phyloP scores from a whole-genome alignment of 2,797 vertebrate genomes.

The Hydrocynus forskahlii region DNA sequence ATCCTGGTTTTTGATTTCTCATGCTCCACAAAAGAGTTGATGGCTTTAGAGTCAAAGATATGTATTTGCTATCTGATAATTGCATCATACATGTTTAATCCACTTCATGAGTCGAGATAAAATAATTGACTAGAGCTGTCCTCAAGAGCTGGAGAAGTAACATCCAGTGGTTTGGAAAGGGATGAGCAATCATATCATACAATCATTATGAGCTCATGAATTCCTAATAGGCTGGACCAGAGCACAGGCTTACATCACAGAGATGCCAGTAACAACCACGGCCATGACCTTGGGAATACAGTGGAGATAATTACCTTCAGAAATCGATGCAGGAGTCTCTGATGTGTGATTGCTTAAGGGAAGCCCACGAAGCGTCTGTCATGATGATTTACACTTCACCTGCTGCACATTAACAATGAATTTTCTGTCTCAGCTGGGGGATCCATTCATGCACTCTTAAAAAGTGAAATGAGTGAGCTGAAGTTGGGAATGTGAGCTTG shows the following conservation, averaged over 20 bases:
- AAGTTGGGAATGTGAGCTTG: no score
- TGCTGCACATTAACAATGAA: neutral
- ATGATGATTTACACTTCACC: neutral
- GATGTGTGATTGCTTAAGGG: slow-evolving; percentile 67
- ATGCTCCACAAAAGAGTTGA: slow-evolving; percentile 7
- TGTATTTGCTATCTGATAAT: slow-evolving; percentile 45
- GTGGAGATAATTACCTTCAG: slow-evolving; percentile 68
- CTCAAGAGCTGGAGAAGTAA: slow-evolving; percentile 58
- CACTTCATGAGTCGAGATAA: slow-evolving; percentile 54
- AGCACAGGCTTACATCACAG: slow-evolving; percentile 61
- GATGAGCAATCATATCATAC: slow-evolving; percentile 57
- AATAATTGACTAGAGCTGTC: slow-evolving; percentile 54
- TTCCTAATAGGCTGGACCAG: slow-evolving; percentile 64
- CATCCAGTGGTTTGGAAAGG: slow-evolving; percentile 47
- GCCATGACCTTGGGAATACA: slow-evolving; percentile 68
- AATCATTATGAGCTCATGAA: slow-evolving; percentile 73
- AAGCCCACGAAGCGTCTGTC: slow-evolving; percentile 34
- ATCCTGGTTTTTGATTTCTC: neutral
- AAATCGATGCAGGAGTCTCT: slow-evolving; percentile 68
- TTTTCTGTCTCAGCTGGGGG: neutral
- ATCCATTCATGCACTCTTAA: no score
- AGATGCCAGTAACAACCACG: slow-evolving; percentile 64
- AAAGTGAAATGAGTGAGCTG: no score
- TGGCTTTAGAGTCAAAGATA: slow-evolving; percentile 42
- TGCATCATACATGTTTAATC: slow-evolving; percentile 58